phyloP scores from a whole-genome alignment of 2,888 invertebrate species.

The Caenorhabditis afra region DNA sequence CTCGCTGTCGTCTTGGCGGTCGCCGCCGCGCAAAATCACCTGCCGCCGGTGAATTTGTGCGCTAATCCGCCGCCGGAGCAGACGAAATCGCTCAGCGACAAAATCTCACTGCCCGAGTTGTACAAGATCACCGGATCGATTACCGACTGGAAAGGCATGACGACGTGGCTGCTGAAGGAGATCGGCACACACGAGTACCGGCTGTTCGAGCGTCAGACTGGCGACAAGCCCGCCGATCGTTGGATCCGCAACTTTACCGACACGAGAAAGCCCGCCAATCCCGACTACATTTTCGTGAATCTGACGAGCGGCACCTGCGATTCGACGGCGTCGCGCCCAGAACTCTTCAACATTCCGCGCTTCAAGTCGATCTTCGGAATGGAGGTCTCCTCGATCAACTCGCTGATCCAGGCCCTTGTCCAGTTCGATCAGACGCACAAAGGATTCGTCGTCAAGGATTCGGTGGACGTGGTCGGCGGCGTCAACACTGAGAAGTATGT shows the following conservation, averaged over 20 bases:
- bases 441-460: slow-evolving; percentile 22
- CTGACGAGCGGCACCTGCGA: too few relatives aligned
- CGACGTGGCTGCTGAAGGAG: slow-evolving; percentile 36
- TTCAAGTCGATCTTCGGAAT: slow-evolving; percentile 27
- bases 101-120: slow-evolving; percentile 19
- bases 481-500: slow-evolving; percentile 34
- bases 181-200: slow-evolving; percentile 11
- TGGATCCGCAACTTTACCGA: slow-evolving; percentile 23
- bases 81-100: slow-evolving; percentile 25
- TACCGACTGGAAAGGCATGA: slow-evolving; percentile 18
- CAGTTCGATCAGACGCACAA: slow-evolving; percentile 11
- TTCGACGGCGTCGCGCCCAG: background rate
- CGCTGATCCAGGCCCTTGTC: slow-evolving; percentile 32
- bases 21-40: slow-evolving; percentile 5
- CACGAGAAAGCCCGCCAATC: too few relatives aligned
- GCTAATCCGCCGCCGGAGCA: slow-evolving; percentile 25
- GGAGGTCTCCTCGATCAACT: slow-evolving; percentile 21
- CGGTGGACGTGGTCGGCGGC: slow-evolving; percentile 47
- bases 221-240: slow-evolving; percentile 11
- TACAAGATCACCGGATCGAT: slow-evolving; percentile 54
- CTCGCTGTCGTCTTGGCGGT: slow-evolving; percentile 18
- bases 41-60: slow-evolving; percentile 20
- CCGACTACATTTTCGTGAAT: too few relatives aligned
- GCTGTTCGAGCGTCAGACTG: slow-evolving; percentile 16
- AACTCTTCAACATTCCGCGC: slow-evolving; percentile 10